phyloP scores from a whole-genome alignment of 1,140 invertebrate genomes.

The Drosophila sturtevanti region DNA sequence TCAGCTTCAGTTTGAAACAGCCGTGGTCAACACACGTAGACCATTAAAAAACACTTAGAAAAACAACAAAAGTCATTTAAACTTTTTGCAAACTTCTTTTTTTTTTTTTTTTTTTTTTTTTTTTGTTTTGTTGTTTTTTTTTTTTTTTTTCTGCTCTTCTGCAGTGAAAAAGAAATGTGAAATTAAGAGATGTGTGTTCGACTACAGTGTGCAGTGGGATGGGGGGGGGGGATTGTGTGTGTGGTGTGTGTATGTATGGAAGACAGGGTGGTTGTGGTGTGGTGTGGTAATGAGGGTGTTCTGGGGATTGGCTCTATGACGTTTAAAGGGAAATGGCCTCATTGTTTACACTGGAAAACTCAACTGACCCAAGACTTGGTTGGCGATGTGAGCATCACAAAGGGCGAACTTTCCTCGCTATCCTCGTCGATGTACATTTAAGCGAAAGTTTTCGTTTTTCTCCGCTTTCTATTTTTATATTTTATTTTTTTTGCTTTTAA shows the following conservation, averaged over 20 bases:
- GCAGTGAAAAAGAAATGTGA: slow-evolving; percentile 65
- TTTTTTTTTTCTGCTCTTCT: slow-evolving; percentile 28
- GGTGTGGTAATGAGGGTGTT: slow-evolving; percentile 21
- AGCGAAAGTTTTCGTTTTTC: slow-evolving; percentile 70
- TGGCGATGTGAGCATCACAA: slow-evolving; percentile 82
- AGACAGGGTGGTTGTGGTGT: background rate
- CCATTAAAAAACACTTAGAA: slow-evolving; percentile 81
- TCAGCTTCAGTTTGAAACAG: slow-evolving; percentile 12
- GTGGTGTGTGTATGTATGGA: background rate
- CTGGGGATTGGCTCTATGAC: background rate
- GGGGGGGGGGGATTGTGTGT: background rate
- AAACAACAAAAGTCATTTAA: slow-evolving; percentile 81
- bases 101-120: slow-evolving; percentile 36
- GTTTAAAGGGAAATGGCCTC: slow-evolving; percentile 29
- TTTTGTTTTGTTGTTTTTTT: slow-evolving; percentile 36
- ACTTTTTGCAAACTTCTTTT: slow-evolving; percentile 72
- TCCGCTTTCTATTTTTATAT: slow-evolving; percentile 37
- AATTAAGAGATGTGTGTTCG: slow-evolving; percentile 71
- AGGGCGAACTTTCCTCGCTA: slow-evolving; percentile 82
- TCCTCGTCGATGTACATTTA: slow-evolving; percentile 82
- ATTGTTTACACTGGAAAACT: slow-evolving; percentile 59
- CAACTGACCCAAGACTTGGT: slow-evolving; percentile 78
- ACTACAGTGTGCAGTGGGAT: slow-evolving; percentile 11
- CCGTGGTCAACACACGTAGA: slow-evolving; percentile 69
- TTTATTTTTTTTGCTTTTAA: slow-evolving; percentile 67